Base-by-base conservation (phyloP, 1,140 invertebrate species). In the Neomicropteryx cornuta region DNA sequence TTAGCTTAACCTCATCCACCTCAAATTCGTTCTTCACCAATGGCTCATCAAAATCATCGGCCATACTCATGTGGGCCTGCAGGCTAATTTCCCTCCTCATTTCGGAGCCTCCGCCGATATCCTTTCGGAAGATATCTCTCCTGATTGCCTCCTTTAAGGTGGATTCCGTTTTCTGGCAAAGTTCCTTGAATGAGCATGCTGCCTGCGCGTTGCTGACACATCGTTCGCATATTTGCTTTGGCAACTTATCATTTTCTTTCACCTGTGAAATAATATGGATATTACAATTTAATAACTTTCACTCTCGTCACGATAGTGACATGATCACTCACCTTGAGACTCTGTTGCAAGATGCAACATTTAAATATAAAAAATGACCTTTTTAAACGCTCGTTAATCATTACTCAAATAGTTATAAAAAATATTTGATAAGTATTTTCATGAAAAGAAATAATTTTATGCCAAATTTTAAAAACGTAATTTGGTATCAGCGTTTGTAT, bases 151-250 rank as follows among this genome's bases (percentile, higher is more conserved):
- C 36, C 27, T 36, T 41, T 8, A 41, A 42, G 1, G 24, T 31
- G 2, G 39, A 31, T 14, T 45, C 43, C 2, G 36, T 21, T 24
- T 24, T 28, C n/a, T 36, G 33, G 18, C 43, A 45, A 14, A 38
- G 43, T 10, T 45, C 36, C 33, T 45, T 45, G 22, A 45, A 45
- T 4, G 42, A 18, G 6, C 36, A 18, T 1, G 43, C 43, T 16
- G 39, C 35, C 27, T 45, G 32, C 3, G 39, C 39, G 5, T 36
- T 24, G 3, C 19, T 23, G 13, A 45, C 39, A 23, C 43, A 45
- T 10, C 27, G 14, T 11, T 18, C 14, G 27, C 43, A 45, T 16
- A 45, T 42, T 18, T 42, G 32, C 5, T 45, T 29, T 5, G 43
- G 43, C 0, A 45, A 33, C 11, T 34, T 28, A 18, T 45, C 43